These are phyloP conservation scores for Phalera bucephala DNA, from an alignment of 2,888 invertebrate species.

Conservation along the genomic window DNA sequence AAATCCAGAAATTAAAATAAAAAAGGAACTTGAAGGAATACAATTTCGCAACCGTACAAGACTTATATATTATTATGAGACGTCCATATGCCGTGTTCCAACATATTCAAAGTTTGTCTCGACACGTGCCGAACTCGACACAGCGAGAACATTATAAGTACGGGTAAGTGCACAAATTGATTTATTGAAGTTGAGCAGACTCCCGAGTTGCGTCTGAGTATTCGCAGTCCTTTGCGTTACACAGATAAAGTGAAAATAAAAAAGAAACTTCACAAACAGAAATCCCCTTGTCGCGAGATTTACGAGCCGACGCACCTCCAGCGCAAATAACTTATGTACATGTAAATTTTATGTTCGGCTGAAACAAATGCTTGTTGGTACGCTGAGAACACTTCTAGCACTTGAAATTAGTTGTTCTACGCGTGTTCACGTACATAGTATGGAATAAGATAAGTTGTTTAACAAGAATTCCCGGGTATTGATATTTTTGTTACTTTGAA, in stretches of 20 bases:
- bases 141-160: constrained; percentile 68
- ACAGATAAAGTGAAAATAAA: constrained; percentile 81
- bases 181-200: constrained; percentile 81
- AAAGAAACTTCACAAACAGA: constrained; percentile 81
- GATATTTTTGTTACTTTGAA: too few species aligned
- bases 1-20: too few species aligned
- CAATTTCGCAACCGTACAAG: constrained; percentile 5
- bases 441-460: too few species aligned
- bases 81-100: constrained; percentile 46
- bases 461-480: too few species aligned
- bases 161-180: constrained; percentile 80
- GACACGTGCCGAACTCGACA: constrained; percentile 62
- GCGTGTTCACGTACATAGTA: constrained; percentile 7
- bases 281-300: constrained; percentile 81
- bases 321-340: constrained; percentile 71
- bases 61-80: constrained; percentile 17
- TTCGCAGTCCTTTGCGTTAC: constrained; percentile 73
- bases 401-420: constrained; percentile 20
- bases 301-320: constrained; percentile 77
- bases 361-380: constrained; percentile 48
- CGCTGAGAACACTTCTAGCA: constrained; percentile 17
- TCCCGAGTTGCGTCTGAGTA: constrained; percentile 76
- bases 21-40: too few species aligned
- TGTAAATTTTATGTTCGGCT: constrained; percentile 74
- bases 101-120: constrained; percentile 58